Evolutionary conservation across 2,888 invertebrate species (phyloP), one percentile per base, ranked within the genome.

Genomic region (Folsomia candida): DNA sequence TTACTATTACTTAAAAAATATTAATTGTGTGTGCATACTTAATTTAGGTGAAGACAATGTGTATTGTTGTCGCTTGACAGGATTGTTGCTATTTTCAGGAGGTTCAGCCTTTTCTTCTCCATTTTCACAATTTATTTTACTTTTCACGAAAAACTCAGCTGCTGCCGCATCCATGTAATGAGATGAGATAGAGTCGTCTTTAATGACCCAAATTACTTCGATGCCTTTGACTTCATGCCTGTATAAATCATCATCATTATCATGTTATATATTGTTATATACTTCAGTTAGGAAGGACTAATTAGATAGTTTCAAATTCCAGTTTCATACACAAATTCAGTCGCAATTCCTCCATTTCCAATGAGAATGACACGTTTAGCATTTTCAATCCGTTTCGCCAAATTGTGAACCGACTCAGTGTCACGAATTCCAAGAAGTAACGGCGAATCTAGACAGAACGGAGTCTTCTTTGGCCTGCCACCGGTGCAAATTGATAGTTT

Each of bases 301-400:
- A n/a, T 11, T 71, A 26, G n/a, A 67, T 63, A 27, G 68, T 57
- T 71, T 74, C 51, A 68, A 37, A 59, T 59, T 28, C 28, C 28
- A 4, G 25, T 11, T 18, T 80, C 82, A 80, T 81, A 90, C 68
- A 94, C 92, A 78, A 99, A 86, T 86, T 99, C 99, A 54, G 96
- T 97, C 57, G 99, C 99, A 81, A 99, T 99, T 18, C 99, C 99
- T 37, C 99, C 99, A 86, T 99, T 99, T 9, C 99, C 99, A 64
- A 98, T 88, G 59, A 99, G 87, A 0, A 93, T 83, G 81, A 99
- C 87, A 83, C 87, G 88, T 60, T 87, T 87, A 0, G 94, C 89
- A 69, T 84, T 83, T 69, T 85, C 84, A 11, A 99, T 83, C 81
- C 88, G 89, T 28, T 87, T 83, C 80, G 92, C 88, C 81, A 97